A percentile compares a stretch with the other conserved stretches of the same genome.
Evolutionary conservation across 1,140 invertebrate genomes (phyloP).

Genomic region (Aphelinus atriplicis): DNA sequence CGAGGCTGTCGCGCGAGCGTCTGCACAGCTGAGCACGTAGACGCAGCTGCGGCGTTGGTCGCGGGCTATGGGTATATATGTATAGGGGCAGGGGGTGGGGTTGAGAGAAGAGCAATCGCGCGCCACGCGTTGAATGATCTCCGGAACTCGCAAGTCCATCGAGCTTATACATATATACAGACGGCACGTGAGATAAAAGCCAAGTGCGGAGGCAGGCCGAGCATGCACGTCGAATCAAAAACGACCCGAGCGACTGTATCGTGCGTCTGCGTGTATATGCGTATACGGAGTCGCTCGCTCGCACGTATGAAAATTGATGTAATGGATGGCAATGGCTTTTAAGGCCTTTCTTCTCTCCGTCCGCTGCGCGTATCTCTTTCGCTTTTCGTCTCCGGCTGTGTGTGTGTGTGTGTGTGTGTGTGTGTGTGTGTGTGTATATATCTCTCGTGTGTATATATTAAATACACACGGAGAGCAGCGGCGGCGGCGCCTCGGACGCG

Average conservation of each 20-base stretch:
- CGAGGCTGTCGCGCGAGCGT: not conserved
- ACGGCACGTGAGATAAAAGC: slow-evolving; percentile 37
- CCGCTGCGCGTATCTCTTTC: not conserved
- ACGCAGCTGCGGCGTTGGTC: no score
- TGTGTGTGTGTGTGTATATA: not conserved
- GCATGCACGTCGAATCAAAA: not conserved
- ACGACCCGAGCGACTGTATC: not conserved
- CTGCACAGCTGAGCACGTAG: not conserved
- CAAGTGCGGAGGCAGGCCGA: slow-evolving; percentile 6
- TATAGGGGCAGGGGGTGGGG: no score
- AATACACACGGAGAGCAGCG: no score
- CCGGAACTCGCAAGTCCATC: not conserved
- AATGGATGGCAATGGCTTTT: slow-evolving; percentile 26
- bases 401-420: not conserved
- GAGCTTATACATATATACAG: not conserved
- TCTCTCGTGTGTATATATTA: no score
- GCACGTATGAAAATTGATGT: slow-evolving; percentile 28
- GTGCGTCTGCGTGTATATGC: not conserved
- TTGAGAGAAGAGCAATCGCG: not conserved
- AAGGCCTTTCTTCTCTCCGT: not conserved
- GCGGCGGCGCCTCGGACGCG: not conserved
- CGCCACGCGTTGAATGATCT: not conserved
- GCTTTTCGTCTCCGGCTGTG: not conserved
- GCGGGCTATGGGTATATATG: no score
- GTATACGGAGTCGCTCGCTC: not conserved